Conservation (phyloP, 1,140 invertebrate species). For the Drosophila quadrilineata region DNA sequence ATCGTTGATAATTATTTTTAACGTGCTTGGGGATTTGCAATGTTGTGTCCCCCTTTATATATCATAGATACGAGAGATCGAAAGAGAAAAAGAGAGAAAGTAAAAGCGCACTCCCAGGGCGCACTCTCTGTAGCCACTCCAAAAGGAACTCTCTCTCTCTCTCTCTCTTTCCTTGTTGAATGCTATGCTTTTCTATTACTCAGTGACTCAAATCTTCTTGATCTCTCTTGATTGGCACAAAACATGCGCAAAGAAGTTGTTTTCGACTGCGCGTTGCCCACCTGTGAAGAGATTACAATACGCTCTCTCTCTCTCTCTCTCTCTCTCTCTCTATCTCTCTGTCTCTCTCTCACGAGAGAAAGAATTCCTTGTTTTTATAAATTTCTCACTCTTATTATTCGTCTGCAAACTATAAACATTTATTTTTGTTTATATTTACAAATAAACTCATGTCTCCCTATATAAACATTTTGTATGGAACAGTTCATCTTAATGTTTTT, state of each 20-base stretch:
- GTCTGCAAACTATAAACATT: constrained; percentile 43
- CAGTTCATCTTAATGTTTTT: no score
- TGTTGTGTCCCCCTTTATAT: constrained; percentile 21
- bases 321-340: constrained; percentile 1
- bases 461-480: no score
- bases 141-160: not conserved
- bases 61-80: not conserved
- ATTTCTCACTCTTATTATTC: not conserved
- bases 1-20: constrained; percentile 75
- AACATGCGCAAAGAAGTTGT: constrained; percentile 61
- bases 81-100: not conserved
- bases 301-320: not conserved
- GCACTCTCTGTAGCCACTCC: not conserved
- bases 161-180: not conserved
- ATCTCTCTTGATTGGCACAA: constrained; percentile 38
- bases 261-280: constrained; percentile 50
- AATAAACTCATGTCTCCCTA: constrained; percentile 28
- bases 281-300: constrained; percentile 41
- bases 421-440: constrained; percentile 76
- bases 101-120: constrained; percentile 20
- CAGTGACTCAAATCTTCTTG: constrained; percentile 3
- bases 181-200: not conserved
- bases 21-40: constrained; percentile 77
- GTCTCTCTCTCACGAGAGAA: constrained; percentile 8
- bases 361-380: no score